Evolutionary conservation across 2,888 invertebrate species (phyloP).

Genomic region (Silvanus unidentatus): DNA sequence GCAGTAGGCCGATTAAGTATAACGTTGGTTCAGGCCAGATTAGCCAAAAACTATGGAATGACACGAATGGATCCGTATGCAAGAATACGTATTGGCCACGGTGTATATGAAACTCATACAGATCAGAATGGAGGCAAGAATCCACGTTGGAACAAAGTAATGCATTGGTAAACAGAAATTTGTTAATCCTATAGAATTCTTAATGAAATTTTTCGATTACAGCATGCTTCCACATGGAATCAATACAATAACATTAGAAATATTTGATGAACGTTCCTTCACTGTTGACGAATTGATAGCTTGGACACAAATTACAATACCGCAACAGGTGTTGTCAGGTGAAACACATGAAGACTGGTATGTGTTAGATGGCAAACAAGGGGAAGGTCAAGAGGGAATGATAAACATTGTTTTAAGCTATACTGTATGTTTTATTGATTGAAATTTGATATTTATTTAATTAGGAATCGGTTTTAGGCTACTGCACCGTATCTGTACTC

Average conservation of each 20-base stretch:
- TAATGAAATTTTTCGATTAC: background rate
- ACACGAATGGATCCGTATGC: constrained; percentile 96
- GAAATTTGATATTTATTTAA: constrained; percentile 9
- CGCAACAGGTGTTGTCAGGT: constrained; percentile 74
- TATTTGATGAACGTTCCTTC: constrained; percentile 96
- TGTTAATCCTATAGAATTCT: background rate
- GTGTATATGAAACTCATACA: constrained; percentile 93
- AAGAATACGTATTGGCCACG: constrained; percentile 85
- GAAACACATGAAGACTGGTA: constrained; percentile 96
- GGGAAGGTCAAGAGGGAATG: constrained; percentile 89
- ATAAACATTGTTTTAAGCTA: constrained; percentile 86
- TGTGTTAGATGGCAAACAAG: constrained; percentile 87
- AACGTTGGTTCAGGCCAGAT: constrained; percentile 83
- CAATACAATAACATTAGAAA: constrained; percentile 82
- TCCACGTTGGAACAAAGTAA: constrained; percentile 93
- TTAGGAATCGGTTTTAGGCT: constrained; percentile 24
- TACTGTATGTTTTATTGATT: constrained; percentile 50
- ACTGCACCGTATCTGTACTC: constrained; percentile 51
- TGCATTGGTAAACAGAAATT: constrained; percentile 66
- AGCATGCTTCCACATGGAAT: constrained; percentile 86
- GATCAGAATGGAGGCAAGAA: constrained; percentile 91
- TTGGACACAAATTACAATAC: constrained; percentile 86
- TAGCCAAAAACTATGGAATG: constrained; percentile 91
- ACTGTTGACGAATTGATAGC: constrained; percentile 94
- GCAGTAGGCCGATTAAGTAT: constrained; percentile 71